These are phyloP conservation scores for Temnothorax nylanderi DNA, from an alignment of 1,140 invertebrate genomes.

Conservation along the genomic window DNA sequence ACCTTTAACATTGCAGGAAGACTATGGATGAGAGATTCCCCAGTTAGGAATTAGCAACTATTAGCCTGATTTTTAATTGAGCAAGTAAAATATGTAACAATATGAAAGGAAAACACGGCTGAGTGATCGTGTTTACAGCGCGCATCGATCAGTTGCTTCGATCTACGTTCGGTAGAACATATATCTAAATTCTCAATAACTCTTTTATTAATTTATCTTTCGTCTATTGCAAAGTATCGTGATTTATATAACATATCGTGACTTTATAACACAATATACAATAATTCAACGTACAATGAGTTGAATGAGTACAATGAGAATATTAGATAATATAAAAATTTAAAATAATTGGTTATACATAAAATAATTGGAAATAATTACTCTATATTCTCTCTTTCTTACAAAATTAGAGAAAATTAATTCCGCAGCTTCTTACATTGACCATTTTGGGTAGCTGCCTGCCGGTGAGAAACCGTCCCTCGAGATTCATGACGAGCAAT, in stretches of 20 bases:
- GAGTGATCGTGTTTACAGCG: conserved; percentile 31
- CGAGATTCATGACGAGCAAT: conserved; percentile 85
- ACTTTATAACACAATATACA: background rate
- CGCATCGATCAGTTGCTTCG: conserved; percentile 43
- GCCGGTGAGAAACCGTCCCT: conserved; percentile 85
- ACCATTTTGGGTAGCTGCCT: conserved; percentile 86
- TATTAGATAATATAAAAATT: too few relatives aligned
- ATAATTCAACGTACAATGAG: background rate
- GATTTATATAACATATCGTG: too few relatives aligned
- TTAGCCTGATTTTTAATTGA: background rate
- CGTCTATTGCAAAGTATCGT: background rate
- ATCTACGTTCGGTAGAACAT: conserved; percentile 11
- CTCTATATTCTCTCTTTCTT: background rate
- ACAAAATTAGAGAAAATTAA: background rate
- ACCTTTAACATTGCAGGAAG: conserved; percentile 69
- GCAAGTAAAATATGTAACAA: conserved; percentile 8
- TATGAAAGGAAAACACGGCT: conserved; percentile 32
- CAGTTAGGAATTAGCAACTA: background rate
- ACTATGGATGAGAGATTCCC: conserved; percentile 3
- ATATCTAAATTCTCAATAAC: background rate
- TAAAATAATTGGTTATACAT: too few relatives aligned
- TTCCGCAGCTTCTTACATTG: conserved; percentile 75
- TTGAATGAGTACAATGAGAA: too few relatives aligned
- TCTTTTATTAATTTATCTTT: background rate
- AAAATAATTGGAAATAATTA: too few relatives aligned